Conservation (phyloP, 2,113 vertebrate species). For the Crotalus horridus region DNA sequence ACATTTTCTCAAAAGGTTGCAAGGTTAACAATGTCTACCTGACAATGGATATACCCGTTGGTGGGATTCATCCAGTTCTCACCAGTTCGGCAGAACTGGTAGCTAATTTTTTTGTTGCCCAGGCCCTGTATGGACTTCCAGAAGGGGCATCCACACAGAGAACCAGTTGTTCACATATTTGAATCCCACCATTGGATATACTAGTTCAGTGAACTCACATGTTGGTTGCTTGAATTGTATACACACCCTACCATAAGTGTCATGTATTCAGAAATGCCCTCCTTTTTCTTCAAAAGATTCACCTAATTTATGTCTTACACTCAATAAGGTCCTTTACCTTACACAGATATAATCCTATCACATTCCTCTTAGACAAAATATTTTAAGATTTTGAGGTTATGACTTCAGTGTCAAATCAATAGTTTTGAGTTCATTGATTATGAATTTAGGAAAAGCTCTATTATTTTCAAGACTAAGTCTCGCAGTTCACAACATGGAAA, state of each 20-base stretch:
- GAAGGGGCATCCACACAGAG: no score
- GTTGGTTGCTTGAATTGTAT: neutral
- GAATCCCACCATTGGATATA: neutral
- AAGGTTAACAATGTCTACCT: neutral
- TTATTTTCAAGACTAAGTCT: neutral
- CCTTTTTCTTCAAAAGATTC: conserved; percentile 5
- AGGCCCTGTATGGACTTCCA: no score
- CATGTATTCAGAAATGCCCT: neutral
- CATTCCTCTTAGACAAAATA: neutral
- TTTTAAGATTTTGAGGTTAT: neutral
- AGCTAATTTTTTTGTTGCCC: no score
- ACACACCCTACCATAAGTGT: neutral
- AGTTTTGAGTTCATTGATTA: neutral
- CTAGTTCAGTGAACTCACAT: neutral
- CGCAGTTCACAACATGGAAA: neutral
- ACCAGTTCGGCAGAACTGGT: no score
- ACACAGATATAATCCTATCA: neutral
- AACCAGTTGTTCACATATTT: no score
- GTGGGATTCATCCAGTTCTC: no score
- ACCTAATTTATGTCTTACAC: neutral
- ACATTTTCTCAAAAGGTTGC: neutral
- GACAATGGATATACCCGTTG: neutral
- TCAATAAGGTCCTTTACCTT: neutral
- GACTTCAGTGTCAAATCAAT: neutral
- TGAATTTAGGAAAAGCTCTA: neutral